Base-by-base conservation (phyloP, 1,140 invertebrate species). In the Laupala kohalensis region DNA sequence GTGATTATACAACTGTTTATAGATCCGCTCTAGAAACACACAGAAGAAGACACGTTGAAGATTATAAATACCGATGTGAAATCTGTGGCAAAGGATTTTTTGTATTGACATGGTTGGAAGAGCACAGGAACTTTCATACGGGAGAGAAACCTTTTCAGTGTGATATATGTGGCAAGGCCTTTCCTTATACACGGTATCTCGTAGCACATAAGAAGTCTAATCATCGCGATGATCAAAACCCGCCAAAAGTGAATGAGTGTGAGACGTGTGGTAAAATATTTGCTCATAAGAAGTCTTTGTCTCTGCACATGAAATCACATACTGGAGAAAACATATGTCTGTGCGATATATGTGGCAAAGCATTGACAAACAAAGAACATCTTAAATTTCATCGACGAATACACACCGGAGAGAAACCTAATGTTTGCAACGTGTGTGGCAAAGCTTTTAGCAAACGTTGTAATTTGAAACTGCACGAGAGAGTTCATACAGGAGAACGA, bases 401-500 rank as follows among this genome's bases (percentile, higher is more conserved):
- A 28, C 86, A 88, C 80, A 87, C 84, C 28, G 88, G 87, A 0
- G 83, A 81, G 53, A 84, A 82, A 73, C 81, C 82, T 25, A 79
- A 80, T 73, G 74, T 72, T 19, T 83, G 82, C 75, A 77, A 79
- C 5, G 74, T 77, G 65, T 88, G 86, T 75, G 81, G 80, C 66
- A 85, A 87, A 75, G 81, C 80, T 3, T 88, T 87, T 76, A 86
- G 85, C 69, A 86, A 87, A 4, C 83, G 84, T 30, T 87, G 87
- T 70, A 87, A 88, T 71, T 75, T 90, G 3, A 83, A 84, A 25
- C 87, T 88, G 0, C 88, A 90, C 74, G 81, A 87, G 68, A 79
- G 87, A 71, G 85, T 84, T 53, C 88, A 90, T 75, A 85, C 89
- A 0, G 90, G 89, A 0, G 89, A 91, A 74, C 86, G 89, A 70